These are phyloP conservation scores for Ectropis grisescens DNA, from an alignment of 1,140 invertebrate genomes.

Conservation along the genomic window DNA sequence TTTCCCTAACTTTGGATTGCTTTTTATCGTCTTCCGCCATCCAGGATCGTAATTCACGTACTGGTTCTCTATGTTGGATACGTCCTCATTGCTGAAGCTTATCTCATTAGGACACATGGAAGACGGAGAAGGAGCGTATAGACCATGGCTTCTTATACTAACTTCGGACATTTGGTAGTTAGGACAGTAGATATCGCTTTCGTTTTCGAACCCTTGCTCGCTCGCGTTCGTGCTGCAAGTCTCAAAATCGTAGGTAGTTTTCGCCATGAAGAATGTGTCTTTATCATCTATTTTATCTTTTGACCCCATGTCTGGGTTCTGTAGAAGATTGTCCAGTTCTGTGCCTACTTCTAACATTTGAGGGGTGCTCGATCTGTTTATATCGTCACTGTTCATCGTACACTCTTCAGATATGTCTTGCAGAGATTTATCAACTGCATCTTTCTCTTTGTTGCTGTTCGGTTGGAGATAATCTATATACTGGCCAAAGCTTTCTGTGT, in stretches of 20 bases:
- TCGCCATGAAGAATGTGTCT: slow-evolving; percentile 54
- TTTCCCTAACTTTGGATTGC: slow-evolving; percentile 56
- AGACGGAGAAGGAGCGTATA: slow-evolving; percentile 72
- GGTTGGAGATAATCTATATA: slow-evolving; percentile 62
- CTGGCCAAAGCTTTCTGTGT: slow-evolving; percentile 65
- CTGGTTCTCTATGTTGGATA: slow-evolving; percentile 58
- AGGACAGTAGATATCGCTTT: slow-evolving; percentile 71
- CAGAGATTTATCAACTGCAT: slow-evolving; percentile 40
- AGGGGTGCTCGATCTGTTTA: slow-evolving; percentile 37
- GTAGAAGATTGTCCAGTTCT: slow-evolving; percentile 37
- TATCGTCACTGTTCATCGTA: slow-evolving; percentile 53
- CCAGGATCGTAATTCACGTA: slow-evolving; percentile 64
- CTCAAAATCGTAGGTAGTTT: slow-evolving; percentile 63
- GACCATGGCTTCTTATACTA: slow-evolving; percentile 72
- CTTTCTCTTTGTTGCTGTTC: slow-evolving; percentile 27
- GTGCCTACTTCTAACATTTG: slow-evolving; percentile 25
- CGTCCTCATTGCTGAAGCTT: slow-evolving; percentile 63
- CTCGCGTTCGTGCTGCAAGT: slow-evolving; percentile 66
- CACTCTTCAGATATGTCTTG: slow-evolving; percentile 60
- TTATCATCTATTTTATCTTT: slow-evolving; percentile 52
- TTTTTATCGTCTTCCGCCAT: slow-evolving; percentile 57
- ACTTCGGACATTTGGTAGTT: slow-evolving; percentile 76
- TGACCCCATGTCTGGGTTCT: slow-evolving; percentile 29
- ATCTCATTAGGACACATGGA: slow-evolving; percentile 68
- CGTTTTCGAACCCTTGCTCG: slow-evolving; percentile 64